A percentile compares a stretch with the other conserved stretches of the same genome.
Evolutionary conservation across 1,140 invertebrate species (phyloP).

Genomic region (Aporrectodea caliginosa): DNA sequence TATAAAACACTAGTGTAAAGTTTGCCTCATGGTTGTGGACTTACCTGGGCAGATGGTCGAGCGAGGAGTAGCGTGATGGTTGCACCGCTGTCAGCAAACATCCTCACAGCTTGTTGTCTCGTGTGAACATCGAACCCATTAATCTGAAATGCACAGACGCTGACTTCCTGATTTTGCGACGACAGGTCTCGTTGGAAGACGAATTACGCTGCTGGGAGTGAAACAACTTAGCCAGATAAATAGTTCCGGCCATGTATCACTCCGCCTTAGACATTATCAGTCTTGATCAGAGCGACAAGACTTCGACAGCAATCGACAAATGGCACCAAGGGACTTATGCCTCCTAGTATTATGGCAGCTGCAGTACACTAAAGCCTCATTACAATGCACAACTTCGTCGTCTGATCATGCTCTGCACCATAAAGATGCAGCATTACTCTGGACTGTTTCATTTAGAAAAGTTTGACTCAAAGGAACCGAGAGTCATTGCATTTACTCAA

Average conservation of each 20-base stretch:
- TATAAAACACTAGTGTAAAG: no score
- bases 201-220: background rate
- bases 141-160: constrained; percentile 50
- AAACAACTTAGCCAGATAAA: background rate
- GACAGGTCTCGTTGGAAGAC: background rate
- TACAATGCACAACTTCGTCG: no score
- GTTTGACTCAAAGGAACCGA: no score
- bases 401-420: no score
- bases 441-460: no score
- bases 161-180: background rate
- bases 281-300: background rate
- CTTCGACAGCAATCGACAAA: background rate
- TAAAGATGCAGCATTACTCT: no score
- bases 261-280: background rate
- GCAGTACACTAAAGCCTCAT: background rate
- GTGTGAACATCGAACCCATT: constrained; percentile 58
- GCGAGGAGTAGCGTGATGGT: constrained; percentile 57
- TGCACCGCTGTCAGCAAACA: constrained; percentile 55
- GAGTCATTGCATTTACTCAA: no score
- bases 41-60: constrained; percentile 48
- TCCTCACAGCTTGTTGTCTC: constrained; percentile 57
- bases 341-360: no score
- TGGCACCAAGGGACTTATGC: background rate
- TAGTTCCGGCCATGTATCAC: background rate
- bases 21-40: no score